Evolutionary conservation across 2,888 invertebrate genomes (phyloP).

Genomic region (Tetropium fuscum): DNA sequence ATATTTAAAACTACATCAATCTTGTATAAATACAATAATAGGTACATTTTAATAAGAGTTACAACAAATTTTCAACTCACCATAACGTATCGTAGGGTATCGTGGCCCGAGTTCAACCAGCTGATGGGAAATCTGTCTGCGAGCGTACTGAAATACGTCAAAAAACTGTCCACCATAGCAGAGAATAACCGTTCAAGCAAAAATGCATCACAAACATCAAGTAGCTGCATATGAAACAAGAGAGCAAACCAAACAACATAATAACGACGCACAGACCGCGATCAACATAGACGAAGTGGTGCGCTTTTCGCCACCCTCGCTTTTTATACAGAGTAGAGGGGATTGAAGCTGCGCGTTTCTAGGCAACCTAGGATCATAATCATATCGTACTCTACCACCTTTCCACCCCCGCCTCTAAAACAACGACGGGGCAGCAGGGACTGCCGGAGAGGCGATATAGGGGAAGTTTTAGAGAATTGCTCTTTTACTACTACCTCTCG

Average conservation of each 20-base stretch:
- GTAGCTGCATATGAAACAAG: constrained; percentile 23
- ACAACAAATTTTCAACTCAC: constrained; percentile 17
- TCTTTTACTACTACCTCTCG: constrained; percentile 56
- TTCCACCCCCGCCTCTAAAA: constrained; percentile 44
- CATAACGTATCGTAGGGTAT: constrained; percentile 5
- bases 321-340: constrained; percentile 61
- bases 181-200: background rate
- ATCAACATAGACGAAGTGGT: constrained; percentile 56
- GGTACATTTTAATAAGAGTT: too few species aligned
- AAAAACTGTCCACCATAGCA: too few species aligned
- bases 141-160: too few species aligned
- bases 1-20: too few species aligned
- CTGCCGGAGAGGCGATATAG: constrained; percentile 30
- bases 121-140: background rate
- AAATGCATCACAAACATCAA: constrained; percentile 21
- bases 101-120: constrained; percentile 5
- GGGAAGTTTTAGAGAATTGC: constrained; percentile 49
- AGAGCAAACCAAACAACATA: constrained; percentile 8
- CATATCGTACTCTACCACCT: constrained; percentile 62
- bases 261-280: constrained; percentile 46
- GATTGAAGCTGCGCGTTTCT: constrained; percentile 64
- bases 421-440: constrained; percentile 38
- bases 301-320: constrained; percentile 59
- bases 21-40: too few species aligned
- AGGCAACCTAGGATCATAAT: constrained; percentile 66